phyloP scores from a whole-genome alignment of 2,113 vertebrate genomes.

The Acrocephalus arundinaceus region DNA sequence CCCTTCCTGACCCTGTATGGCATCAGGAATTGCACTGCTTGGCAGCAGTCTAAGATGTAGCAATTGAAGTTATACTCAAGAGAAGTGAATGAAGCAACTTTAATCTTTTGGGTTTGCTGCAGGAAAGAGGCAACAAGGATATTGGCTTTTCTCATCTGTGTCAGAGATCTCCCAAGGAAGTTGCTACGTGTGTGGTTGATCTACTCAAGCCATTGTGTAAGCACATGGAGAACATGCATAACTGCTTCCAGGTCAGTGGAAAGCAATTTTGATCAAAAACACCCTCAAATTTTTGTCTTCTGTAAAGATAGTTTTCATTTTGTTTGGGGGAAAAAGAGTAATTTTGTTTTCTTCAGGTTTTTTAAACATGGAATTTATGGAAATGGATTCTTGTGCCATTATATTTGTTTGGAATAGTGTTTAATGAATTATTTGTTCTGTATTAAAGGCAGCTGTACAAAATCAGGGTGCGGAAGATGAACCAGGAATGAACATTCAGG shows the following conservation, averaged over 20 bases:
- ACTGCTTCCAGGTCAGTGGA: constrained; percentile 89
- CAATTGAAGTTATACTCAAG: background rate
- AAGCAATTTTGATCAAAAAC: background rate
- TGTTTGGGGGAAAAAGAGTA: background rate
- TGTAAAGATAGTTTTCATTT: background rate
- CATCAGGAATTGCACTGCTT: background rate
- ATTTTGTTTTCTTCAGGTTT: background rate
- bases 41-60: background rate
- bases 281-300: background rate
- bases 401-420: background rate
- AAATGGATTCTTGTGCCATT: background rate
- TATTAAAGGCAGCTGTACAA: constrained; percentile 74
- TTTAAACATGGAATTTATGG: background rate
- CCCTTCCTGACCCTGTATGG: background rate
- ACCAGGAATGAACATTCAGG: constrained; percentile 73
- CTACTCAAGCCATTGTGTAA: constrained; percentile 88
- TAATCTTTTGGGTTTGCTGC: constrained; percentile 34
- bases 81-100: background rate
- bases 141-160: constrained; percentile 90
- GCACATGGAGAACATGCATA: constrained; percentile 95
- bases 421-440: background rate
- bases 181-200: constrained; percentile 73
- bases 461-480: constrained; percentile 77
- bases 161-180: constrained; percentile 82
- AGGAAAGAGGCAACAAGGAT: constrained; percentile 81